Conservation (phyloP, 2,113 vertebrate genomes). For the Grantiella picta region DNA sequence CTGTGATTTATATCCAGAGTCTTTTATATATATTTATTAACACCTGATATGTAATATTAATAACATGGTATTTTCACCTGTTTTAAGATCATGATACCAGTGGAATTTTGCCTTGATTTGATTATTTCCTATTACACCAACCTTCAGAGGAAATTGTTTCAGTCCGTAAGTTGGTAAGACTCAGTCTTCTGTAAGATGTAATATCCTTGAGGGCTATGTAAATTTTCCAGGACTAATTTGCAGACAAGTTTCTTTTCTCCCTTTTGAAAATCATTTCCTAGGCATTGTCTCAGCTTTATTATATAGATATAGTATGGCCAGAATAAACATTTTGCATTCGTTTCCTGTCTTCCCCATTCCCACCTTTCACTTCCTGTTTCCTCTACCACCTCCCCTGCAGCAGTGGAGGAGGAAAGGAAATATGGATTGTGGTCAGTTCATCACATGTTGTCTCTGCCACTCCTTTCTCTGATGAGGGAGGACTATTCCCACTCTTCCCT, state of each 20-base stretch:
- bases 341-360: neutral
- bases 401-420: neutral
- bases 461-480: neutral
- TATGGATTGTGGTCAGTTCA: too few relatives aligned
- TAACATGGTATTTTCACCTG: rapidly evolving
- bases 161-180: neutral
- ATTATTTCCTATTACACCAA: neutral
- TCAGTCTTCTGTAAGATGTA: neutral
- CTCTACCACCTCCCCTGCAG: neutral
- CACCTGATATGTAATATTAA: neutral
- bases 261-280: neutral
- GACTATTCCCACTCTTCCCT: neutral
- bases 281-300: neutral
- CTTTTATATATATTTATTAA: neutral
- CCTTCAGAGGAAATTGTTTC: neutral
- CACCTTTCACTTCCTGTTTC: neutral
- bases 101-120: neutral
- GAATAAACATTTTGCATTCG: neutral
- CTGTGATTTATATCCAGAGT: neutral
- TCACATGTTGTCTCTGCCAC: rapidly evolving
- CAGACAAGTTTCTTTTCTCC: neutral
- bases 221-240: neutral
- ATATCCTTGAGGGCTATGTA: neutral
- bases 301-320: neutral
- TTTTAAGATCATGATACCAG: neutral